These are phyloP conservation scores for Resseliella maxima DNA, from an alignment of 2,888 invertebrate species.

Conservation along the genomic window DNA sequence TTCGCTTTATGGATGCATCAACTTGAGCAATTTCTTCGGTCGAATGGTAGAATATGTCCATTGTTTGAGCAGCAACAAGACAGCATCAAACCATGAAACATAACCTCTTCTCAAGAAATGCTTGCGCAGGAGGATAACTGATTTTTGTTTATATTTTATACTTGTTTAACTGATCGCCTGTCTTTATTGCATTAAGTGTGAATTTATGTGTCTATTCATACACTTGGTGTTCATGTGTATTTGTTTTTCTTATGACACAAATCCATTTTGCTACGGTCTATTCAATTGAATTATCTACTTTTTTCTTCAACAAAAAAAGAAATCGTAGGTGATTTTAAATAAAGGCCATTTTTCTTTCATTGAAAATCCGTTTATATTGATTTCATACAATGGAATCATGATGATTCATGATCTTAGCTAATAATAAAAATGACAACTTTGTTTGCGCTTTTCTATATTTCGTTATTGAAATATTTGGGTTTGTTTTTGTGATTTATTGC, in stretches of 20 bases:
- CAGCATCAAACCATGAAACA: slow-evolving; percentile 54
- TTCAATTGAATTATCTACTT: slow-evolving; percentile 39
- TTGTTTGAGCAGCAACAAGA: slow-evolving; percentile 41
- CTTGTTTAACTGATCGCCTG: not conserved
- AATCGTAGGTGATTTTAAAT: slow-evolving; percentile 53
- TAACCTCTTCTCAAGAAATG: slow-evolving; percentile 25
- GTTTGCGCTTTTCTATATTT: slow-evolving; percentile 13
- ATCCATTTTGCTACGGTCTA: slow-evolving; percentile 53
- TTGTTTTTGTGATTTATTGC: slow-evolving; percentile 13
- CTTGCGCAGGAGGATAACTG: slow-evolving; percentile 53
- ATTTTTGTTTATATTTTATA: slow-evolving; percentile 7
- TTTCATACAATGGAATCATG: slow-evolving; percentile 35
- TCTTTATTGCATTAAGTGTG: slow-evolving; percentile 42
- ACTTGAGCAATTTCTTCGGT: slow-evolving; percentile 9
- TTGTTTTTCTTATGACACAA: slow-evolving; percentile 28
- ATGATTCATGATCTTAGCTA: slow-evolving; percentile 43
- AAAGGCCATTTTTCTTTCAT: not conserved
- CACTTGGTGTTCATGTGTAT: slow-evolving; percentile 16
- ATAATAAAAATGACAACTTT: slow-evolving; percentile 45
- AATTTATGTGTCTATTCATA: slow-evolving; percentile 20
- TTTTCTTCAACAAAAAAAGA: too few relatives aligned
- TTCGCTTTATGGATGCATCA: slow-evolving; percentile 26
- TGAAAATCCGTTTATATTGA: slow-evolving; percentile 46
- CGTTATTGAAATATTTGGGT: not conserved
- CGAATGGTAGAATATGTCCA: not conserved